Evolutionary conservation across 2,113 vertebrate species (phyloP).

Genomic region (Geococcyx californianus): DNA sequence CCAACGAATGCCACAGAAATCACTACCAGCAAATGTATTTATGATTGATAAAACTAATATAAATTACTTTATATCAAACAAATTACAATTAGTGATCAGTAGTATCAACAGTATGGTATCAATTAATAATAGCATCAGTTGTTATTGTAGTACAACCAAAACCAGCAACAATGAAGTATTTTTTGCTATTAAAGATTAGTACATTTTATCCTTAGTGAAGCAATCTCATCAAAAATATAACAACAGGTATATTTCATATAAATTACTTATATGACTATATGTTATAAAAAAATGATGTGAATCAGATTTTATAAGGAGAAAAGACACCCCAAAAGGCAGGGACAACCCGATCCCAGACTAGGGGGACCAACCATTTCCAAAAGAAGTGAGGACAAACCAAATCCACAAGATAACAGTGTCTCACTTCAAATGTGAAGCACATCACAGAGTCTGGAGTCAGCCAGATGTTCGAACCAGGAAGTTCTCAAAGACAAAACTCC

Average conservation of each 20-base stretch:
- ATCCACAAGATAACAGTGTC: background rate
- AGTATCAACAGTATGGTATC: background rate
- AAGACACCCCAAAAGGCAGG: background rate
- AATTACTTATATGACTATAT: background rate
- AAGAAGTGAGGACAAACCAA: background rate
- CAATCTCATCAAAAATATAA: background rate
- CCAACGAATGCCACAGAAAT: background rate
- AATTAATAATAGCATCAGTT: background rate
- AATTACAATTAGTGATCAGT: background rate
- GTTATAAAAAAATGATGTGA: fast-evolving
- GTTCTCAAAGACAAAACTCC: background rate
- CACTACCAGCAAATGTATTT: background rate
- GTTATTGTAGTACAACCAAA: background rate
- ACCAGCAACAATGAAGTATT: background rate
- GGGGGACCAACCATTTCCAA: background rate
- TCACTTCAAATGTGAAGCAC: background rate
- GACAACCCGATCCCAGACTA: fast-evolving
- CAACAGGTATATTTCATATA: background rate
- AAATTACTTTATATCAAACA: background rate
- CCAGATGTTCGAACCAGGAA: background rate
- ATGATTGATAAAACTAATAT: background rate
- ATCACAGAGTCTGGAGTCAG: background rate
- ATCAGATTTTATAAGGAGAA: background rate
- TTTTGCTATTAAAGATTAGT: background rate
- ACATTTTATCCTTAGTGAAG: background rate